Conservation (phyloP, 2,113 vertebrate genomes). For the Progne subis region DNA sequence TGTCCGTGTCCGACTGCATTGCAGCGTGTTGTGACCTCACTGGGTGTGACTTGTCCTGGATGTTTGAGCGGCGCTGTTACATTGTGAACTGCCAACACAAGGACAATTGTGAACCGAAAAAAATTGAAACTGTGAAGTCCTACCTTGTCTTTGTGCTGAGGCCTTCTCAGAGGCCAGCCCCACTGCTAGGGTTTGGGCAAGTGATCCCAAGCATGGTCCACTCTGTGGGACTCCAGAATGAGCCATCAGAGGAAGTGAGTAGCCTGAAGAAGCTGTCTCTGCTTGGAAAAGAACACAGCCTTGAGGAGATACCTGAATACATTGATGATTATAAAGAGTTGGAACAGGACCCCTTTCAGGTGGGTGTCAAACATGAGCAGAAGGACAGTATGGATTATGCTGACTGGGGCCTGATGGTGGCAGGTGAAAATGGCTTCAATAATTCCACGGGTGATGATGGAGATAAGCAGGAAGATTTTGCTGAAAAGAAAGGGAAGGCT, state of each 20-base stretch:
- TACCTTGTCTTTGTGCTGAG: slow-evolving; percentile 82
- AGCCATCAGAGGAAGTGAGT: slow-evolving; percentile 60
- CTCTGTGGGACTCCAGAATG: slow-evolving; percentile 50
- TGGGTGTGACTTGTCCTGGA: slow-evolving; percentile 87
- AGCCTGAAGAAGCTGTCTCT: slow-evolving; percentile 80
- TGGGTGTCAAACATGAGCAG: slow-evolving; percentile 38
- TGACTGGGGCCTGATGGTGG: slow-evolving; percentile 59
- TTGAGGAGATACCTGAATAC: slow-evolving; percentile 74
- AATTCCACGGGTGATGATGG: slow-evolving; percentile 50
- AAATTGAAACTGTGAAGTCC: slow-evolving; percentile 78
- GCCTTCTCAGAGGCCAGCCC: slow-evolving; percentile 68
- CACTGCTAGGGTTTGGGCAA: slow-evolving; percentile 74
- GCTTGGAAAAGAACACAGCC: slow-evolving; percentile 67
- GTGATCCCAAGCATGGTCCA: slow-evolving; percentile 67
- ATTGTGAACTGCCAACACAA: slow-evolving; percentile 83
- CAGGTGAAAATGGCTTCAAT: slow-evolving; percentile 68
- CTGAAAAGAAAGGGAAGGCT: not conserved
- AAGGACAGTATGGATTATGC: slow-evolving; percentile 34
- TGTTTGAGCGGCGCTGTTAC: slow-evolving; percentile 87
- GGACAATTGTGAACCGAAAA: slow-evolving; percentile 80
- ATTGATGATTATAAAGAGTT: slow-evolving; percentile 71
- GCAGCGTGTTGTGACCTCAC: slow-evolving; percentile 83
- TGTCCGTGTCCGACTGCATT: slow-evolving; percentile 77
- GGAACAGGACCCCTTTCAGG: slow-evolving; percentile 61
- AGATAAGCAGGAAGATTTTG: not conserved